Evolutionary conservation across 2,888 invertebrate species (phyloP), one percentile per base, ranked within the genome.

Genomic region (Steromphala cineraria): DNA sequence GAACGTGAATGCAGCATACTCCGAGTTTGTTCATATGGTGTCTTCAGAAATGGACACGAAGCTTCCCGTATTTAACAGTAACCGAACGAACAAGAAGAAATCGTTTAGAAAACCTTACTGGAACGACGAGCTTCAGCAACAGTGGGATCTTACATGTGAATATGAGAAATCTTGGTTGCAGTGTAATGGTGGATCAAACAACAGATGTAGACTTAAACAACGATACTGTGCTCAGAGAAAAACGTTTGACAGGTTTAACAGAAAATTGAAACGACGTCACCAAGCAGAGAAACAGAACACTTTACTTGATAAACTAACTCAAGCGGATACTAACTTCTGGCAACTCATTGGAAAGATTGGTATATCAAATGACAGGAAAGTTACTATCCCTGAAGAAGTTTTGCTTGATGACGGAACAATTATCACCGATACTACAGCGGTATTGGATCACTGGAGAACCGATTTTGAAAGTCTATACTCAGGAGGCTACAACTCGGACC

Each of bases 281-380:
- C 75, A 75, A 46, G 15, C 46, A 19, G 13, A 36, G 4, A 46
- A 75, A 75, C 75, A 19, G 46, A 17, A 19, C 1, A 36, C 7
- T 4, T 24, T 46, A 4, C 17, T 40, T 17, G 31, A 31, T 15
- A 13, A 17, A 15, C 36, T 36, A 36, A 3, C 10, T 19, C 36
- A 75, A 46, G 40, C 21, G 10, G 31, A 36, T 40, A 75, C 21
- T n/a, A n/a, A 67, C 67, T 79, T 80, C 55, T 67, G 80, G 53
- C 67, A 67, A 53, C 19, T 36, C 36, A 67, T 80, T 19, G 80
- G 80, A 15, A 76, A 56, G n/a, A 28, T 80, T 13, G 76, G 67
- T 10, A 67, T 80, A 55, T 17, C 19, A 4, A 36, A 76, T 52
- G 55, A 76, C 31, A 62, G 67, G 52, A 55, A 80, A 15, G 52